These are phyloP conservation scores for Drosophila dunni DNA, from an alignment of 1,140 invertebrate species.

Conservation along the genomic window DNA sequence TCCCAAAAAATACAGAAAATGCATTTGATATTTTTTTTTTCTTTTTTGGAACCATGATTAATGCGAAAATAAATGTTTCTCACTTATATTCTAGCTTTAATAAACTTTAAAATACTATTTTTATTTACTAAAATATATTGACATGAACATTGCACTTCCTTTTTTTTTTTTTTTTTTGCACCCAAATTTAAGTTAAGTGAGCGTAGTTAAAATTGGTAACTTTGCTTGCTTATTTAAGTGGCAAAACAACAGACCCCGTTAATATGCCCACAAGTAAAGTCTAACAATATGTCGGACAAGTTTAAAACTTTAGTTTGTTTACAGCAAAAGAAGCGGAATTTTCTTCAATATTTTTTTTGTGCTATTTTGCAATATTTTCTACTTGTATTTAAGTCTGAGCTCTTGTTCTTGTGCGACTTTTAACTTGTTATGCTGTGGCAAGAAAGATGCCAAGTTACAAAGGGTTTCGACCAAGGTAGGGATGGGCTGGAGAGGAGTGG, in stretches of 20 bases:
- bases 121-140: too few relatives aligned
- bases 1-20: too few relatives aligned
- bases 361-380: constrained; percentile 20
- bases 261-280: constrained; percentile 7
- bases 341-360: constrained; percentile 16
- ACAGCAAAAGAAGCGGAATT: constrained; percentile 18
- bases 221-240: neutral
- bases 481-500: neutral
- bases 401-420: constrained; percentile 29
- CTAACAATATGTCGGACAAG: constrained; percentile 48
- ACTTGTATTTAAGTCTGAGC: constrained; percentile 9
- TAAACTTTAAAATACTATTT: too few relatives aligned
- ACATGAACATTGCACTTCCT: too few relatives aligned
- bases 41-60: too few relatives aligned
- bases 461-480: neutral
- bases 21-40: too few relatives aligned
- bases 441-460: neutral
- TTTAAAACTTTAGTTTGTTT: constrained; percentile 40
- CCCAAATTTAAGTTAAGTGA: too few relatives aligned
- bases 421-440: constrained; percentile 16
- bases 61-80: too few relatives aligned
- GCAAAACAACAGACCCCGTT: constrained; percentile 4
- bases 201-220: neutral
- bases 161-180: too few relatives aligned
- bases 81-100: too few relatives aligned